Evolutionary conservation across 2,797 vertebrate genomes (phyloP), one percentile per base, ranked within the genome.

Genomic region (Xenopus petersii): DNA sequence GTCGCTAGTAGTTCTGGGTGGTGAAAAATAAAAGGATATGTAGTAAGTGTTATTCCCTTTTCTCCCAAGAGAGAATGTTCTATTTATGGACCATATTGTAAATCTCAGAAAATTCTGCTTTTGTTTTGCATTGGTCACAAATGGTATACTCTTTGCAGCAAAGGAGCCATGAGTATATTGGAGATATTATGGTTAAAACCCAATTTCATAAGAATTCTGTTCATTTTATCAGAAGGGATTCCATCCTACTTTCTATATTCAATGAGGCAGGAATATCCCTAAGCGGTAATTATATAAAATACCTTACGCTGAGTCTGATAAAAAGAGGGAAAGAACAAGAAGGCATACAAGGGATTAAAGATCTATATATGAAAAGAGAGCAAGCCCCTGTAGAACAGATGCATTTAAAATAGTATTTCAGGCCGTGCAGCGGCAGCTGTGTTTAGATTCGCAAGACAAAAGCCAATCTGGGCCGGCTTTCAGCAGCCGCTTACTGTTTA

Each of bases 401-500:
- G 71, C 16, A 12, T 70, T 64, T 55, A 46, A 59, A 51, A 58
- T 64, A 69, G 64, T 59, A 60, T 33, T 12, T 30, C 64, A 12
- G 55, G 55, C 65, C 62, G 30, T 15, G 17, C 33, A 54, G 65
- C 65, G 46, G 60, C 75, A 77, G 75, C 75, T 77, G 75, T 77
- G 70, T 77, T 77, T 77, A 67, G 51, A 56, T 73, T 77, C 56
- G 15, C 59, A 47, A 30, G 67, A 77, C 75, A 77, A 77, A 77
- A 30, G 49, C 12, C 55, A 56, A 16, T 59, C 8, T 64, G 7
- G 1, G 46, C 42, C 21, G 48, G 59, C 65, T 73, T 78, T 69
- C 66, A 73, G 15, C 58, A 48, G 51, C 62, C 15, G 64, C 47
- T 73, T 68, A 64, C 64, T 48, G 47, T 49, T 73, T 73, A 77